Evolutionary conservation across 2,797 vertebrate species (phyloP), one percentile per base, ranked within the genome.

Genomic region (Danio tinwini): DNA sequence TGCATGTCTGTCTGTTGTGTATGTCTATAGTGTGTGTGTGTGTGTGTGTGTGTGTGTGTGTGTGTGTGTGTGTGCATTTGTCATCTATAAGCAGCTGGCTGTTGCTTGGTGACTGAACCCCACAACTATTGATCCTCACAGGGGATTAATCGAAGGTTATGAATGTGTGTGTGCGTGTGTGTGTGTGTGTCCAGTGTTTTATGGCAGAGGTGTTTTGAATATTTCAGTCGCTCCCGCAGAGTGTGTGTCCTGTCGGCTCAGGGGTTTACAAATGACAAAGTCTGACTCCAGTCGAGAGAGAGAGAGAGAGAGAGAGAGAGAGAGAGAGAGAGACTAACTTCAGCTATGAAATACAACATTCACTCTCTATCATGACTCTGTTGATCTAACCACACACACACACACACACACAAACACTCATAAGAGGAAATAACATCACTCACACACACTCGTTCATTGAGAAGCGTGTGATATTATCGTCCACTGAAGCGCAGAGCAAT

Each of bases 101-200:
- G 91, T 92, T 93, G 92, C 92, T 88, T 88, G 89, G 91, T 87
- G 91, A 93, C 88, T 73, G 77, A 55, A 29, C 82, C 85, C 87
- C 83, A 73, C 80, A 74, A 81, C 83, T 85, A 93, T 93, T 85
- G 90, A 93, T 91, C 74, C 88, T 78, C 85, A 74, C 62, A 87
- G 87, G 53, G 59, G 65, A 70, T 64, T 42, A 44, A 75, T 72
- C 12, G 62, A 67, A 79, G 37, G 47, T 7, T 62, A 21, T 63
- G 17, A 44, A 61, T 70, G 67, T 44, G 53, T 74, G 47, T 80
- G 63, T 75, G 50, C 79, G 75, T 40, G 68, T 52, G 78, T 21
- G 21, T 82, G 52, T 76, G n/a, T n/a, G n/a, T n/a, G 29, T 29
- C 29, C 29, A 29, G 29, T 29, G 29, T 29, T 29, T 29, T 29